Percentiles rank a stretch among this genome's conserved stretches.
Evolutionary conservation across 2,797 vertebrate species (phyloP).

Genomic region (Eleutherodactylus coqui): DNA sequence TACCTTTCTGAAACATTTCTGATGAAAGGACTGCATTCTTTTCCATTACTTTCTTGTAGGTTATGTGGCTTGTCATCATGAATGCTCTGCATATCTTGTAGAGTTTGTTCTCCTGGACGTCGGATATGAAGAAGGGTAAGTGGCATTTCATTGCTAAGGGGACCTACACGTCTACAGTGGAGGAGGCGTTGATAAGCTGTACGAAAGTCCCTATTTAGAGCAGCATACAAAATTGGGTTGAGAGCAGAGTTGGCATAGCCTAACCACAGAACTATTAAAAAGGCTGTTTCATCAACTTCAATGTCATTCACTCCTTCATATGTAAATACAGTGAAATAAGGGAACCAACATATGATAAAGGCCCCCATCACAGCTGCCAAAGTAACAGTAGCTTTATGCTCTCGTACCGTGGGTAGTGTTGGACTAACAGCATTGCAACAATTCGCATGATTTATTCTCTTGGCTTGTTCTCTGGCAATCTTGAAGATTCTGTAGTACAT

Average conservation of each 20-base stretch:
- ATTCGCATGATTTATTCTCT: conserved; percentile 83
- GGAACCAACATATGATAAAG: conserved; percentile 93
- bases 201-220: conserved; percentile 91
- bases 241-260: conserved; percentile 93
- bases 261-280: conserved; percentile 88
- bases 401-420: conserved; percentile 77
- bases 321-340: conserved; percentile 89
- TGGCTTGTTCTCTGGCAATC: conserved; percentile 90
- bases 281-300: conserved; percentile 68
- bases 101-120: conserved; percentile 68
- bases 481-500: conserved; percentile 91
- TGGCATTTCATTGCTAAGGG: conserved; percentile 23
- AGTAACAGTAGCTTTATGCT: conserved; percentile 93
- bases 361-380: conserved; percentile 89
- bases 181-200: conserved; percentile 85
- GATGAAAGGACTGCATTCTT: conserved; percentile 49
- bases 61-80: conserved; percentile 75
- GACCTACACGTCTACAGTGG: conserved; percentile 68
- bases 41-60: conserved; percentile 76
- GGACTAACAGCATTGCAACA: conserved; percentile 72
- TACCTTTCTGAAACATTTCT: conserved; percentile 62
- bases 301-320: conserved; percentile 81
- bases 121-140: conserved; percentile 58
- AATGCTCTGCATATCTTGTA: conserved; percentile 64
- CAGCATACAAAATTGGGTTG: conserved; percentile 91